Conservation (phyloP, 2,113 vertebrate species). For the Indri indri region DNA sequence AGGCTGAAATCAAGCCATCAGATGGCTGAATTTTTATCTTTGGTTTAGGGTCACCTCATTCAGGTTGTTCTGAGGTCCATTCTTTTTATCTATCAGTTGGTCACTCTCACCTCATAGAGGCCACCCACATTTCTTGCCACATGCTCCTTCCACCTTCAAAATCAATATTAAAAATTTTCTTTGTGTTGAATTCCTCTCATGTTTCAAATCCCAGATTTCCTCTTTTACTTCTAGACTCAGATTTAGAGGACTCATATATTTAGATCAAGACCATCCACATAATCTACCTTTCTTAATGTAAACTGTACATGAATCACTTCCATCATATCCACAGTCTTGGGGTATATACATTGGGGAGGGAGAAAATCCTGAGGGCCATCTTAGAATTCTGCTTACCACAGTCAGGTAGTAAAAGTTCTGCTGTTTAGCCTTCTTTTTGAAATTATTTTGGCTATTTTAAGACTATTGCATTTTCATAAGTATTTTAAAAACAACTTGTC, state of each 20-base stretch:
- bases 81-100: not conserved
- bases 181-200: not conserved
- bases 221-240: not conserved
- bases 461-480: not conserved
- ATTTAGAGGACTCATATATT: not conserved
- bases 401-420: not conserved
- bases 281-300: not conserved
- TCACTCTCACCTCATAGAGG: not conserved
- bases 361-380: not conserved
- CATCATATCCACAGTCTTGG: not conserved
- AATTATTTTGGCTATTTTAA: not conserved
- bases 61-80: not conserved
- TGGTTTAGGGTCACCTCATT: not conserved
- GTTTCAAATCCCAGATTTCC: not conserved
- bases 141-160: not conserved
- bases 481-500: not conserved
- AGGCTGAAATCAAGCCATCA: not conserved
- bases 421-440: not conserved
- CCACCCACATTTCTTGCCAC: not conserved
- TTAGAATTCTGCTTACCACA: not conserved
- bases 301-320: not conserved
- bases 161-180: not conserved
- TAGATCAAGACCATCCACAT: not conserved
- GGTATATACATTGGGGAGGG: too few species aligned
- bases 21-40: not conserved